phyloP scores from a whole-genome alignment of 1,140 invertebrate genomes.

The Apis cerana region DNA sequence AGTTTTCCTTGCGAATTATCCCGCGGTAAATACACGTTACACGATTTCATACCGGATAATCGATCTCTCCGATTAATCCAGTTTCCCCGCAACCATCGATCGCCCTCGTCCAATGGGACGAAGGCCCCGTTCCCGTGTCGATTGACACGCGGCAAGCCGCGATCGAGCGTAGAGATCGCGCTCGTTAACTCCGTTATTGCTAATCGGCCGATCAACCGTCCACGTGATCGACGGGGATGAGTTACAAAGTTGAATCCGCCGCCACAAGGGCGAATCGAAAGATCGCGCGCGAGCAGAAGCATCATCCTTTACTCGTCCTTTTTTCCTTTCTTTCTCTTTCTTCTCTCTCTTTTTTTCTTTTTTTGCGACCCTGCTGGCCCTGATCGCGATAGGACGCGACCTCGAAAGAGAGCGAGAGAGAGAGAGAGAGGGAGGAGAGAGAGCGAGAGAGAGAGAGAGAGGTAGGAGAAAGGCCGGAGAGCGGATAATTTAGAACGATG shows the following conservation, averaged over 20 bases:
- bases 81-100: background rate
- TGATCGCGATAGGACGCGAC: slow-evolving; percentile 36
- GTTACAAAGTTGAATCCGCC: background rate
- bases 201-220: slow-evolving; percentile 10
- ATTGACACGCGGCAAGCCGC: slow-evolving; percentile 25
- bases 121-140: background rate
- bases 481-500: slow-evolving; percentile 51
- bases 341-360: slow-evolving; percentile 1
- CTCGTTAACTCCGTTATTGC: slow-evolving; percentile 34
- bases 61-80: slow-evolving; percentile 26
- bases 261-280: background rate
- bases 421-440: background rate
- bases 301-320: background rate
- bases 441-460: background rate
- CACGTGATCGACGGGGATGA: background rate
- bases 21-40: slow-evolving; percentile 6
- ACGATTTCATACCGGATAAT: slow-evolving; percentile 39
- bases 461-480: background rate
- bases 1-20: slow-evolving; percentile 23
- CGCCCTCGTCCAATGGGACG: background rate
- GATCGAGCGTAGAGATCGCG: slow-evolving; percentile 9
- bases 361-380: slow-evolving; percentile 24
- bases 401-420: background rate
- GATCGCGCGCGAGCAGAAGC: background rate
- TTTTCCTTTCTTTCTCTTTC: background rate